These are phyloP conservation scores for Drosophila pullipes DNA, from an alignment of 2,888 invertebrate genomes.

Conservation along the genomic window DNA sequence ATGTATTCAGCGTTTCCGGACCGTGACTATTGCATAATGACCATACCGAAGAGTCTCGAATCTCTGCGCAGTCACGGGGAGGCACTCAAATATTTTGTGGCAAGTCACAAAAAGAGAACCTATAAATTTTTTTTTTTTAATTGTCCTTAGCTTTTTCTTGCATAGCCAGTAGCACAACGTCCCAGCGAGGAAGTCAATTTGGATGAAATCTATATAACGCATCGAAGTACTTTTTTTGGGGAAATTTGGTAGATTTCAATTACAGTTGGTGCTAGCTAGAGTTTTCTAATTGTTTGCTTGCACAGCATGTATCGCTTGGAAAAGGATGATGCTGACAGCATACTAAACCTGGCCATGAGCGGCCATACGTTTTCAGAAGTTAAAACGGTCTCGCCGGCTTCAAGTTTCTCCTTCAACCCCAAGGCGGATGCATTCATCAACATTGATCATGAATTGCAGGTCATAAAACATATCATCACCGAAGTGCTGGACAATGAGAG, in stretches of 20 bases:
- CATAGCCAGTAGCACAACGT: conserved; percentile 57
- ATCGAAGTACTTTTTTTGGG: conserved; percentile 77
- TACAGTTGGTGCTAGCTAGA: too few species aligned
- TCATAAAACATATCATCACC: conserved; percentile 57
- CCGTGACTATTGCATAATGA: conserved; percentile 86
- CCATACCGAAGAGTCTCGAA: conserved; percentile 46
- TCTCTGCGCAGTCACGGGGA: conserved; percentile 45
- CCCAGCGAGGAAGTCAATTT: conserved; percentile 38
- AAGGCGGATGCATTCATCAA: conserved; percentile 34
- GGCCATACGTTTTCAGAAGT: background rate
- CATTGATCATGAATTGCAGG: conserved; percentile 36
- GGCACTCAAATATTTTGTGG: conserved; percentile 77
- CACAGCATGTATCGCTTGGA: conserved; percentile 52
- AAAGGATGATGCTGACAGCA: conserved; percentile 16
- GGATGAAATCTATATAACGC: conserved; percentile 76
- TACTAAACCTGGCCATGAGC: conserved; percentile 22
- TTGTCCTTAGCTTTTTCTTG: background rate
- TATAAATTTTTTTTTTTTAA: background rate
- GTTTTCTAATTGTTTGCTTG: background rate
- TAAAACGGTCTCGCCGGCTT: background rate
- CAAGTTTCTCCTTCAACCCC: conserved; percentile 43
- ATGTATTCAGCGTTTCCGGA: conserved; percentile 89
- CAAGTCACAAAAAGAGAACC: conserved; percentile 34
- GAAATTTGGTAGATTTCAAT: conserved; percentile 65
- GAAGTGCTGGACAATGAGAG: conserved; percentile 65